A percentile compares a stretch with the other conserved stretches of the same genome.
Conservation (phyloP, 2,797 vertebrate species). For the Diceros bicornis region DNA sequence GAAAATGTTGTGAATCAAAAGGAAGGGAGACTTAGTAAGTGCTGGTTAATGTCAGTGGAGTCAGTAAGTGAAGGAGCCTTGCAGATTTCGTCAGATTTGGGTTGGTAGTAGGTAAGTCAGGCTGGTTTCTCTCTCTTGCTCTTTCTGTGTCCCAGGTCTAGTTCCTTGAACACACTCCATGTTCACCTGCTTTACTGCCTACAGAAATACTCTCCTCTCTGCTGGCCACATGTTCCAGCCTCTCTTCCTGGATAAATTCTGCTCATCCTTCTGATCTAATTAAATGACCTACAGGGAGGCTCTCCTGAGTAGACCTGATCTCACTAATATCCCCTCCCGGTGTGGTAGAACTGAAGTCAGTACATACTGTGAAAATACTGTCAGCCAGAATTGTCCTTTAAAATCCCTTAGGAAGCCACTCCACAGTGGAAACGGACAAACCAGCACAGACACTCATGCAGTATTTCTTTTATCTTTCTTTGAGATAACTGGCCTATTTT, state of each 20-base stretch:
- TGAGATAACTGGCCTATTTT: not conserved
- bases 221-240: not conserved
- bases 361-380: not conserved
- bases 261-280: not conserved
- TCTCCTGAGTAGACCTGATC: not conserved
- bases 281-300: not conserved
- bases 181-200: not conserved
- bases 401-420: not conserved
- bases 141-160: not conserved
- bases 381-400: not conserved
- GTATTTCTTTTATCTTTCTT: slow-evolving; percentile 19
- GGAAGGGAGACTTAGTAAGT: not conserved
- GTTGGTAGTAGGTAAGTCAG: not conserved
- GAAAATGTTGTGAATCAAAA: not conserved
- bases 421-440: not conserved
- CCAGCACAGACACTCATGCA: not conserved
- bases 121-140: not conserved
- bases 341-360: not conserved
- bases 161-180: not conserved
- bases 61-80: not conserved
- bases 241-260: not conserved
- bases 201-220: not conserved
- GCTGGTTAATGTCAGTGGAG: not conserved
- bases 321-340: not conserved
- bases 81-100: not conserved